These are phyloP conservation scores for Bubo scandiacus DNA, from an alignment of 2,113 vertebrate genomes.

Conservation along the genomic window DNA sequence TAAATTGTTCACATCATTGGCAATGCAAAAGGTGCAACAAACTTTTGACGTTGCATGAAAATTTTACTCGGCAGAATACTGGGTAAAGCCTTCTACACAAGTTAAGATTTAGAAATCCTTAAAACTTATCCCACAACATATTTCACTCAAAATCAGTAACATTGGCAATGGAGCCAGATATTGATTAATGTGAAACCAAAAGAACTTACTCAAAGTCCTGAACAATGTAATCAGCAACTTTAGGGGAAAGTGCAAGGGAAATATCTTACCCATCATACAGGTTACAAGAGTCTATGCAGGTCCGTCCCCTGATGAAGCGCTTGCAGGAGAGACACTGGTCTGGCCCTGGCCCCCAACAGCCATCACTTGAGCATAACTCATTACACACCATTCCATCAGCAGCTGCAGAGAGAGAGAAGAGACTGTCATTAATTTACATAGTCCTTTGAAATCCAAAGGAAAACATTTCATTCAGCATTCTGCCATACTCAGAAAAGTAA, in stretches of 20 bases:
- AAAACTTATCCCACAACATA: not conserved
- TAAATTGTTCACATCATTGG: not conserved
- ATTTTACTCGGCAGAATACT: not conserved
- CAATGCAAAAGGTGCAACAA: not conserved
- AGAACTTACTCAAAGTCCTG: not conserved
- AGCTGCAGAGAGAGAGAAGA: constrained; percentile 71
- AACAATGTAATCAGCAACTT: not conserved
- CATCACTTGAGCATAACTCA: constrained; percentile 87
- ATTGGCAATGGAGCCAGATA: not conserved
- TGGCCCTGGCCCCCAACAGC: constrained; percentile 94
- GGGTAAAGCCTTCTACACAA: not conserved
- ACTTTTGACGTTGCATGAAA: not conserved
- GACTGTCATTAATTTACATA: not conserved
- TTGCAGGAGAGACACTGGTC: constrained; percentile 94
- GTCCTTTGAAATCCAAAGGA: not conserved
- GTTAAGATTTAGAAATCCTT: not conserved
- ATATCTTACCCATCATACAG: constrained; percentile 89
- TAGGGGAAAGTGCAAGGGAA: not conserved
- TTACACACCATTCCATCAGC: constrained; percentile 90
- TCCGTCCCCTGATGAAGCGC: constrained; percentile 88
- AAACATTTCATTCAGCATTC: not conserved
- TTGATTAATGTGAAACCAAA: not conserved
- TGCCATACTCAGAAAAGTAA: rapidly evolving
- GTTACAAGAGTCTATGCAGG: constrained; percentile 91
- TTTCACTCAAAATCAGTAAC: not conserved